Evolutionary conservation across 1,140 invertebrate genomes (phyloP), one percentile per base, ranked within the genome.

Genomic region (Drosophila carrolli): DNA sequence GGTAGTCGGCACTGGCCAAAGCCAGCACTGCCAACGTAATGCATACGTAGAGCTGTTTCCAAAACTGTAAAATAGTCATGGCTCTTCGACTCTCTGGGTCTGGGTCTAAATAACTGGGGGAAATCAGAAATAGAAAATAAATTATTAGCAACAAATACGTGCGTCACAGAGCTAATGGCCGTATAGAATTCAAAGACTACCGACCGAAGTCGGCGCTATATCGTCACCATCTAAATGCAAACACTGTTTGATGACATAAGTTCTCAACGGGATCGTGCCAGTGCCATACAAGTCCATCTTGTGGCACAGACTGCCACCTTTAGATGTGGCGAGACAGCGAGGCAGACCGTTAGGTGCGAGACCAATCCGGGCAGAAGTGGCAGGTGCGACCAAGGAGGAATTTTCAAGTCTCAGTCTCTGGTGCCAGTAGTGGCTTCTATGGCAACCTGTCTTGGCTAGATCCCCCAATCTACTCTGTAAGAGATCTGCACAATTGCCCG

Each of bases 211-310:
- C 2, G 40, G 6, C 23, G 47, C 32, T 40, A 27, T 65, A 9
- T 77, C 62, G 46, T 70, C 57, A 74, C 41, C 68, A 41, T 58
- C 56, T 43, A 54, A 68, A 70, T 80, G 75, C 75, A 78, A 78
- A 70, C 38, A 78, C 13, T 63, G 48, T 53, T 65, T 71, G 70
- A 78, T 78, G 80, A 80, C 75, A 83, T 78, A 78, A 78, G 78
- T 76, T 71, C 57, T 56, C 56, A 75, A 71, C 61, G 53, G 60
- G 75, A 81, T 78, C 75, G 60, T 48, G 48, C 32, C 53, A 75
- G 70, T 57, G 57, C 80, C 75, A 81, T 81, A 81, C 70, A 83
- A 75, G 80, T 78, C 60, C 70, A 81, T 56, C n/a, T 57, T 55
- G 14, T 59, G 70, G 37, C 58, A 32, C 59, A 35, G 40, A 43